Conservation (phyloP, 2,797 vertebrate genomes). For the Muraenolepis orangiensis region DNA sequence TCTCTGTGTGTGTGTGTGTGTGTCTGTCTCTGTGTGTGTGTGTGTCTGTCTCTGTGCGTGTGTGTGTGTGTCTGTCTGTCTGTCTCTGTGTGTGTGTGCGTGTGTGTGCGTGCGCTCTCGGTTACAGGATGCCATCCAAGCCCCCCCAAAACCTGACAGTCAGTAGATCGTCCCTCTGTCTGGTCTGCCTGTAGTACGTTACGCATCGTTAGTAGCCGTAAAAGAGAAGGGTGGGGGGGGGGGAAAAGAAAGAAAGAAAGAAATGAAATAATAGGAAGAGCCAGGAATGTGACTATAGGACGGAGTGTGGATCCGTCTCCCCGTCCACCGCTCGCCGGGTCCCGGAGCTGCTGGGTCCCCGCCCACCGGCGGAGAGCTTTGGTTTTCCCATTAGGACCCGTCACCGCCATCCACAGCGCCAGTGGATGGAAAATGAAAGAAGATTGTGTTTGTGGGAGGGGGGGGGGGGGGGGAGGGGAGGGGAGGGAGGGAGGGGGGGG, state of each 20-base stretch:
- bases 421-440: conserved; percentile 47
- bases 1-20: too few species aligned
- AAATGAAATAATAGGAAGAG: not conserved
- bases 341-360: conserved; percentile 19
- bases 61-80: too few species aligned
- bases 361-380: conserved; percentile 17
- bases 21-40: too few species aligned
- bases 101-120: conserved; percentile 7
- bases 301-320: conserved; percentile 35
- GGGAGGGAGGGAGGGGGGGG: conserved; percentile 23
- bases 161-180: conserved; percentile 22
- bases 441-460: too few species aligned
- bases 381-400: conserved; percentile 49
- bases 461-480: conserved; percentile 24
- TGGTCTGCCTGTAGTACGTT: conserved; percentile 38
- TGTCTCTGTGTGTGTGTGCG: too few species aligned
- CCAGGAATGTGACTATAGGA: conserved; percentile 52
- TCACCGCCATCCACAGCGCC: conserved; percentile 37
- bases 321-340: conserved; percentile 2
- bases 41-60: too few species aligned
- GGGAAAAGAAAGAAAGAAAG: conserved; percentile 2
- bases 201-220: conserved; percentile 38
- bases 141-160: conserved; percentile 19
- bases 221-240: too few species aligned
- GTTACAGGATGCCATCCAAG: not conserved